phyloP scores from a whole-genome alignment of 2,797 vertebrate genomes.

The Tamandua tetradactyla region DNA sequence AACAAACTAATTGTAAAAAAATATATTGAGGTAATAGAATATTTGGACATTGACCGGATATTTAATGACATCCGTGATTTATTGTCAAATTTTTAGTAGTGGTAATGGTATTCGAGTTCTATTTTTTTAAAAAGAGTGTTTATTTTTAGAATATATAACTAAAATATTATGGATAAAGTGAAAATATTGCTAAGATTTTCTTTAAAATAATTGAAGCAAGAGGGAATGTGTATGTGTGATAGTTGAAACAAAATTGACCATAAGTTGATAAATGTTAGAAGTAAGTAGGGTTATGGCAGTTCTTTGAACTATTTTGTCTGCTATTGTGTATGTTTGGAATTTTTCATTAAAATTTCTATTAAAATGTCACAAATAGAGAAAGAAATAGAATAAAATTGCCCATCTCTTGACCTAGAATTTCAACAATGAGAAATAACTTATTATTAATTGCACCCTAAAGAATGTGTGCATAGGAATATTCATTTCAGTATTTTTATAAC shows the following conservation, averaged over 20 bases:
- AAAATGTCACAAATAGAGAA: neutral
- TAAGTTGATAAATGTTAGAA: neutral
- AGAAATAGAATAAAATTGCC: neutral
- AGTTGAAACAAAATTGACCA: neutral
- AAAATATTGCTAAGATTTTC: too few species aligned
- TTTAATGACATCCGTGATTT: neutral
- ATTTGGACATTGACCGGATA: neutral
- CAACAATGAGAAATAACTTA: neutral
- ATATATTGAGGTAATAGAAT: neutral
- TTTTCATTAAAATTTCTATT: neutral
- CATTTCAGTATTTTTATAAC: neutral
- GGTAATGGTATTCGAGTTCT: neutral
- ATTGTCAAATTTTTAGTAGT: neutral
- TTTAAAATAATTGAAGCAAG: too few species aligned
- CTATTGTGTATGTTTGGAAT: neutral
- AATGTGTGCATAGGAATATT: neutral
- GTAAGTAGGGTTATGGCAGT: neutral
- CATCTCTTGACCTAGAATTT: neutral
- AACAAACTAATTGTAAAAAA: neutral
- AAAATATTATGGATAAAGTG: too few species aligned
- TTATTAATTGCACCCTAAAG: neutral
- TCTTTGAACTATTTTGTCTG: neutral
- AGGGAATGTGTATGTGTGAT: neutral
- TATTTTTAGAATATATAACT: too few species aligned
- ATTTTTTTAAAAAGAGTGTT: neutral